Evolutionary conservation across 2,888 invertebrate species (phyloP).

Genomic region (Emesis russula): DNA sequence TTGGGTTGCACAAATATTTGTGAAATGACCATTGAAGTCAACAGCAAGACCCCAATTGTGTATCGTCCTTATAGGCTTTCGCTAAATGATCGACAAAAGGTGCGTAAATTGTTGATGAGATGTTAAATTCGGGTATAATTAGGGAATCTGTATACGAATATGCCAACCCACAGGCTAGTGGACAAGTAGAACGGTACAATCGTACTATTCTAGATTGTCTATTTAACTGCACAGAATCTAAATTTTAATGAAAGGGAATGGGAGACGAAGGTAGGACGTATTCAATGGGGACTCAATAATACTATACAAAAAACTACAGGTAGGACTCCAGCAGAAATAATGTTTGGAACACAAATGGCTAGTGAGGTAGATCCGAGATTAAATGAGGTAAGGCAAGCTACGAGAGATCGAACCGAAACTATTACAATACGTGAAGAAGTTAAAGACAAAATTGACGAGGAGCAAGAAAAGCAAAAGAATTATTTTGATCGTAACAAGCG

Average conservation of each 20-base stretch:
- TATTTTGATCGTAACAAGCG: not conserved
- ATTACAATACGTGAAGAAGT: not conserved
- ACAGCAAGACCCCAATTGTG: too few relatives aligned
- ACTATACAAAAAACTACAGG: slow-evolving; percentile 84
- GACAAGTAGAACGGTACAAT: slow-evolving; percentile 52
- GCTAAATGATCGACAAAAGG: slow-evolving; percentile 46
- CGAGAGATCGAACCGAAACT: not conserved
- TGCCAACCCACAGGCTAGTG: slow-evolving; percentile 68
- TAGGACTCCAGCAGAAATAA: slow-evolving; percentile 72
- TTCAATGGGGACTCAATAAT: slow-evolving; percentile 87
- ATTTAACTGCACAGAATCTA: slow-evolving; percentile 82
- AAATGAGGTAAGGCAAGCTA: not conserved
- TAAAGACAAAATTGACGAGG: not conserved
- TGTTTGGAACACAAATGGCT: slow-evolving; percentile 70
- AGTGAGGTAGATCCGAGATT: slow-evolving; percentile 37
- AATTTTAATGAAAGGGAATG: slow-evolving; percentile 89
- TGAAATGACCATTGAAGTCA: too few relatives aligned
- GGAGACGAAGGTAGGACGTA: slow-evolving; percentile 88
- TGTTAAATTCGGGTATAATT: slow-evolving; percentile 66
- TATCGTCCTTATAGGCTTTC: slow-evolving; percentile 1
- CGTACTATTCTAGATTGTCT: slow-evolving; percentile 69
- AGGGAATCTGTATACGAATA: slow-evolving; percentile 66
- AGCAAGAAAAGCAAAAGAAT: not conserved
- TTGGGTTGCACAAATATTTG: too few relatives aligned
- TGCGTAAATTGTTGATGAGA: slow-evolving; percentile 46